Conservation (phyloP, 2,888 invertebrate species). For the Gisinianus flammeolus region DNA sequence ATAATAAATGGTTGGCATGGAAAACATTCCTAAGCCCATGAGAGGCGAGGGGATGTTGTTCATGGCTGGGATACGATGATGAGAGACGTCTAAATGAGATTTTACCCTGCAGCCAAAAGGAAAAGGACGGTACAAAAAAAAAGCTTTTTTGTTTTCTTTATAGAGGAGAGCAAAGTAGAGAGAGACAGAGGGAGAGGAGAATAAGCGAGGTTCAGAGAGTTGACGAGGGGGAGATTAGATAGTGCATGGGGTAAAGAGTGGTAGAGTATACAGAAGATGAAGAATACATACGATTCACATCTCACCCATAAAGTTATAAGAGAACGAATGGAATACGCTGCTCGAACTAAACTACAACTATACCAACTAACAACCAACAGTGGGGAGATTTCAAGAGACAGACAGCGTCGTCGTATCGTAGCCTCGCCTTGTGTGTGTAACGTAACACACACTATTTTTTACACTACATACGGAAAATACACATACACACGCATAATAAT, state of each 20-base stretch:
- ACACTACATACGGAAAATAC: too few species aligned
- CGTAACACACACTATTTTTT: too few species aligned
- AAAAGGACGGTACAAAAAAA: conserved; percentile 1
- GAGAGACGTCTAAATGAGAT: conserved; percentile 38
- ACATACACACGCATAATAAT: neutral
- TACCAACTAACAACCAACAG: too few species aligned
- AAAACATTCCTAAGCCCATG: conserved; percentile 30
- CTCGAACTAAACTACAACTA: too few species aligned
- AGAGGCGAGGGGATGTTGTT: conserved; percentile 34
- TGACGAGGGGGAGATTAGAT: conserved; percentile 17
- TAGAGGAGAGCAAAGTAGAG: neutral
- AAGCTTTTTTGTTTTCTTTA: neutral
- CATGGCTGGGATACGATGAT: conserved; percentile 16
- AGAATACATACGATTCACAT: neutral
- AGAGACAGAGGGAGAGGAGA: conserved; percentile 13
- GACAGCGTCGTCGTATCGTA: too few species aligned
- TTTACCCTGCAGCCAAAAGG: conserved; percentile 37
- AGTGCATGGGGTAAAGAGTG: neutral
- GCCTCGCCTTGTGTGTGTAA: neutral
- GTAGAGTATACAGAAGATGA: conserved; percentile 2
- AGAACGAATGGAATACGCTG: too few species aligned
- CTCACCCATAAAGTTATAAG: too few species aligned
- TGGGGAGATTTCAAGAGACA: too few species aligned
- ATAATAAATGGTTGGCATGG: conserved; percentile 12
- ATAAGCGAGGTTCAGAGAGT: neutral